Percentiles rank a stretch among this genome's conserved stretches.
Evolutionary conservation across 1,140 invertebrate species (phyloP).

Genomic region (Laodelphax striatellus): DNA sequence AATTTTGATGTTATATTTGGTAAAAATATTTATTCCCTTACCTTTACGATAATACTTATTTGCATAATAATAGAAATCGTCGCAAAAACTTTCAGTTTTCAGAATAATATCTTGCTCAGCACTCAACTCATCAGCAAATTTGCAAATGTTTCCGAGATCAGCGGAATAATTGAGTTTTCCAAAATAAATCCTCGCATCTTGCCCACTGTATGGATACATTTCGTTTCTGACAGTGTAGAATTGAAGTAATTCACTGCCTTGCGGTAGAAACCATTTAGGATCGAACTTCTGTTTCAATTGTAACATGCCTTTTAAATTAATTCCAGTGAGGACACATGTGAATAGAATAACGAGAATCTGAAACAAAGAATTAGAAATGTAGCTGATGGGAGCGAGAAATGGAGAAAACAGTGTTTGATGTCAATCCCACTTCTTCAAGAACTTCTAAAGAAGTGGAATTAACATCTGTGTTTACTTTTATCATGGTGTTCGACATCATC

Average conservation of each 20-base stretch:
- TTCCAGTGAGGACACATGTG: slow-evolving; percentile 40
- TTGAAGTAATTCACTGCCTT: slow-evolving; percentile 51
- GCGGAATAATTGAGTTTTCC: slow-evolving; percentile 50
- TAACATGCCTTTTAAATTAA: slow-evolving; percentile 45
- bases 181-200: slow-evolving; percentile 51
- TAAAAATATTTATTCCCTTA: slow-evolving; percentile 16
- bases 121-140: slow-evolving; percentile 38
- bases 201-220: slow-evolving; percentile 52
- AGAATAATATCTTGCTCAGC: slow-evolving; percentile 38
- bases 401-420: no score
- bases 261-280: slow-evolving; percentile 62
- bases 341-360: slow-evolving; percentile 43
- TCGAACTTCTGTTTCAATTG: slow-evolving; percentile 64
- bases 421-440: no score
- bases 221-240: slow-evolving; percentile 40
- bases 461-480: no score
- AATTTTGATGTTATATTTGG: no score
- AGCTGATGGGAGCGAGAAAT: no score
- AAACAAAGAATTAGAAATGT: slow-evolving; percentile 15
- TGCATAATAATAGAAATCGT: slow-evolving; percentile 47
- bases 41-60: slow-evolving; percentile 34
- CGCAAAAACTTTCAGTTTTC: slow-evolving; percentile 47
- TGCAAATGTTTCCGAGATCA: slow-evolving; percentile 47
- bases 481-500: no score
- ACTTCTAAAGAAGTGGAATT: no score